These are phyloP conservation scores for Agraylea sexmaculata DNA, from an alignment of 1,140 invertebrate genomes.

Conservation along the genomic window DNA sequence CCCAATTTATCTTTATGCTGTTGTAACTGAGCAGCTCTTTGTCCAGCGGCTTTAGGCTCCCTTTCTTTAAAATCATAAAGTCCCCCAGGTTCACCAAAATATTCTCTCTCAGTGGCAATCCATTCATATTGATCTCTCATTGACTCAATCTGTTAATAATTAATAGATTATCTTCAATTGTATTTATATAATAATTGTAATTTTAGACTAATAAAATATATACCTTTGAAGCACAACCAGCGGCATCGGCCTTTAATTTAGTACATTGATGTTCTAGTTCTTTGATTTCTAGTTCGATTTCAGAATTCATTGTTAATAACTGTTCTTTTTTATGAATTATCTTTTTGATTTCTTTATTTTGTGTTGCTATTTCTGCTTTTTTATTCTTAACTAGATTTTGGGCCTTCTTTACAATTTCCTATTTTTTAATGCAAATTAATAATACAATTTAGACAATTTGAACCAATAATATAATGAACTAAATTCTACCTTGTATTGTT, in stretches of 20 bases:
- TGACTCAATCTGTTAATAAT: constrained; percentile 24
- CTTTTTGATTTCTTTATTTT: constrained; percentile 64
- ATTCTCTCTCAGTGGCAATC: constrained; percentile 68
- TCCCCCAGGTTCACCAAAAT: constrained; percentile 61
- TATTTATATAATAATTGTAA: no score
- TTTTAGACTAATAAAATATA: constrained; percentile 30
- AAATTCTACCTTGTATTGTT: constrained; percentile 32
- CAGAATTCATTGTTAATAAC: constrained; percentile 49
- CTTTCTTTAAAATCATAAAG: constrained; percentile 44
- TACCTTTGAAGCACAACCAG: constrained; percentile 29
- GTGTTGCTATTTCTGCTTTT: constrained; percentile 59
- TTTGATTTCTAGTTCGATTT: constrained; percentile 65
- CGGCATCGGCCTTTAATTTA: constrained; percentile 41
- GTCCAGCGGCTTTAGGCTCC: constrained; percentile 47
- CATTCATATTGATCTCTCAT: constrained; percentile 51
- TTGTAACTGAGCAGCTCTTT: constrained; percentile 47
- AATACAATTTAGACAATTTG: no score
- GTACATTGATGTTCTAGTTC: constrained; percentile 61
- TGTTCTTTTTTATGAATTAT: constrained; percentile 53
- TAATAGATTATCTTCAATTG: constrained; percentile 31
- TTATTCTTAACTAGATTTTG: constrained; percentile 58
- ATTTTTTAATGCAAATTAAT: not conserved
- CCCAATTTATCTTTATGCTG: constrained; percentile 61
- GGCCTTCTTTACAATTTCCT: constrained; percentile 41
- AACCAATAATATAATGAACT: no score